A percentile compares a stretch with the other conserved stretches of the same genome.
phyloP scores from a whole-genome alignment of 2,113 vertebrate genomes.

The Pavo muticus region DNA sequence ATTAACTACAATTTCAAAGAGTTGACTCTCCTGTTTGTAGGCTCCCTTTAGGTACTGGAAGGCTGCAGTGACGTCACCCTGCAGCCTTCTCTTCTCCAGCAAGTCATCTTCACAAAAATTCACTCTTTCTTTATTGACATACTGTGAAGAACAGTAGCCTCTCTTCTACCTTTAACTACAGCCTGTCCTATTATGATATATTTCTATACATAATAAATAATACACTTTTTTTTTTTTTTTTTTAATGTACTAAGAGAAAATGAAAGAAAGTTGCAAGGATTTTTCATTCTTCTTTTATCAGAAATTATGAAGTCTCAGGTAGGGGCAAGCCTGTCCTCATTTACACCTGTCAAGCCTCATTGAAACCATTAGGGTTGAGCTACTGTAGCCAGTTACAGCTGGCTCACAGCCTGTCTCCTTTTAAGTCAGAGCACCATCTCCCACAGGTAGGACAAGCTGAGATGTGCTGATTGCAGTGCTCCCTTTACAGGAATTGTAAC shows the following conservation, averaged over 20 bases:
- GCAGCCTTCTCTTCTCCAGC: too few relatives aligned
- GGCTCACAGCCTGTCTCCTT: conserved; percentile 13
- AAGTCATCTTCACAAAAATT: not conserved
- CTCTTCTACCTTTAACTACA: not conserved
- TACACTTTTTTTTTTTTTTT: too few relatives aligned
- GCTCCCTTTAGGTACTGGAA: too few relatives aligned
- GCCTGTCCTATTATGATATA: not conserved
- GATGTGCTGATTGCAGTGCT: not conserved
- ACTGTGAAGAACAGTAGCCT: not conserved
- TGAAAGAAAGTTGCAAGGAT: not conserved
- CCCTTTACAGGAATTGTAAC: not conserved
- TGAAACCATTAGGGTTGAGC: conserved; percentile 15
- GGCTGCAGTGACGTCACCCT: too few relatives aligned
- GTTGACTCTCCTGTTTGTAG: too few relatives aligned
- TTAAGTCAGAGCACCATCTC: conserved; percentile 17
- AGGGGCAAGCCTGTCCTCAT: not conserved
- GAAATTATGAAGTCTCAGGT: not conserved
- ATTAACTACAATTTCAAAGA: too few relatives aligned
- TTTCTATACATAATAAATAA: not conserved
- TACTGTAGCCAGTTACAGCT: conserved; percentile 19
- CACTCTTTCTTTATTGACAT: not conserved
- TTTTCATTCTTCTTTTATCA: not conserved
- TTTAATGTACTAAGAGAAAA: not conserved
- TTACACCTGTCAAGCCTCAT: not conserved
- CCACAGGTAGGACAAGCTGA: not conserved